A percentile compares a stretch with the other conserved stretches of the same genome.
Conservation (phyloP, 2,888 invertebrate species). For the Drosophila neonasuta region DNA sequence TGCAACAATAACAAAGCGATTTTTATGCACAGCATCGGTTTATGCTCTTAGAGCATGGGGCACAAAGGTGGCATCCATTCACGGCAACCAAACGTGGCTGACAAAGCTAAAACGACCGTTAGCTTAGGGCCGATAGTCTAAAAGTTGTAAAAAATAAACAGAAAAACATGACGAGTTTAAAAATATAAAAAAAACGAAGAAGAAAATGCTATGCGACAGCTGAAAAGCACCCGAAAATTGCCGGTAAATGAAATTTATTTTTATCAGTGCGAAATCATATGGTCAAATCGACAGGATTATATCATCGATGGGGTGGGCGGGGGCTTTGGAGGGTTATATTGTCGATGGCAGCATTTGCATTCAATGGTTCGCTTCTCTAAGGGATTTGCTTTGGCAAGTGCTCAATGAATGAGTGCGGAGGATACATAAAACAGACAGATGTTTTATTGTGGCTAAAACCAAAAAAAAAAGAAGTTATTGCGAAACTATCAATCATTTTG, state of each 20-base stretch:
- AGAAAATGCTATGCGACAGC: not conserved
- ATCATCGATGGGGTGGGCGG: not conserved
- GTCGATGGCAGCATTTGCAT: slow-evolving; percentile 41
- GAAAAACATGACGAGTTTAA: not conserved
- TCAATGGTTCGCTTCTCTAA: slow-evolving; percentile 19
- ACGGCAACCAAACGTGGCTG: slow-evolving; percentile 29
- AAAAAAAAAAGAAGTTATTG: not conserved
- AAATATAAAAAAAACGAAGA: slow-evolving; percentile 4
- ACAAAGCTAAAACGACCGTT: slow-evolving; percentile 61
- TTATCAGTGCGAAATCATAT: slow-evolving; percentile 51
- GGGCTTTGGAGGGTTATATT: slow-evolving; percentile 1
- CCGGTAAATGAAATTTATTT: slow-evolving; percentile 68
- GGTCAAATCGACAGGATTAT: slow-evolving; percentile 38
- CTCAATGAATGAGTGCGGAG: not conserved
- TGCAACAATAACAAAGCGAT: slow-evolving; percentile 77
- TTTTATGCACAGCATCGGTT: slow-evolving; percentile 69
- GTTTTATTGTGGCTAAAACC: slow-evolving; percentile 2
- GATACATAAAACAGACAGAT: not conserved
- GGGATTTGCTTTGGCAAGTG: slow-evolving; percentile 33
- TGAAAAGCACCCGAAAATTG: slow-evolving; percentile 41
- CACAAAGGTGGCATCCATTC: slow-evolving; percentile 4
- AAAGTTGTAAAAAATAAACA: slow-evolving; percentile 47
- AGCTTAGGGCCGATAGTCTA: slow-evolving; percentile 47
- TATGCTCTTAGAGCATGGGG: slow-evolving; percentile 28
- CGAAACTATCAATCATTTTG: not conserved